Evolutionary conservation across 2,113 vertebrate species (phyloP), one percentile per base, ranked within the genome.

Genomic region (Rostratula benghalensis): DNA sequence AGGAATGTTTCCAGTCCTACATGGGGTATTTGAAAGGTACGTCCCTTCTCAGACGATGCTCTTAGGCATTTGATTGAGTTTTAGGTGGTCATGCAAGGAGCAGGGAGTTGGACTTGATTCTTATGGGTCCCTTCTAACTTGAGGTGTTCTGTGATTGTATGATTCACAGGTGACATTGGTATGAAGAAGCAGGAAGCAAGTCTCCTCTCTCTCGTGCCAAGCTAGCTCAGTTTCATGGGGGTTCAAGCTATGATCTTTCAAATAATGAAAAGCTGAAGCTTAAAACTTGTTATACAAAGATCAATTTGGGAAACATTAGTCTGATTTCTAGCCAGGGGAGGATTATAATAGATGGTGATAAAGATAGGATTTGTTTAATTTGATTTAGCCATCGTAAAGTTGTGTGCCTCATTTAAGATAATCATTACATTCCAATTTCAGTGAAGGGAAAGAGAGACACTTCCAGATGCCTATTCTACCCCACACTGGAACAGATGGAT

Each of bases 1-100:
- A 95, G 46, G 94, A 60, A 39, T 99, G 98, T 85, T 91, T 98
- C 57, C 97, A 97, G 73, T 97, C 91, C 82, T 96, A 98, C 68
- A 64, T 96, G 35, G 98, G 98, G 28, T 98, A 98, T 23, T 53
- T 83, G 22, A 95, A 97, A 33, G 98, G 98, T 99, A 87, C 0
- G 95, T 93, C 65, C 15, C 46, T 54, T 63, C 71, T 43, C 3
- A 3, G 69, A 22, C 0, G 1, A 35, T 0, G 3, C 27, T 53
- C 1, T 33, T 28, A 41, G 54, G 45, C 7, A 15, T 0, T 27
- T 11, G 11, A 16, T 35, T 56, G 35, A 3, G 21, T 43, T 89
- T 53, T 41, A 74, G 41, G 21, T 37, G 27, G 54, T 56, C 35
- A 48, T 69, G 46, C 76, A 75, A 60, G 46, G 39, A 59, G 60